These are phyloP conservation scores for Drosophila kambysellisi DNA, from an alignment of 2,888 invertebrate species.

Conservation along the genomic window DNA sequence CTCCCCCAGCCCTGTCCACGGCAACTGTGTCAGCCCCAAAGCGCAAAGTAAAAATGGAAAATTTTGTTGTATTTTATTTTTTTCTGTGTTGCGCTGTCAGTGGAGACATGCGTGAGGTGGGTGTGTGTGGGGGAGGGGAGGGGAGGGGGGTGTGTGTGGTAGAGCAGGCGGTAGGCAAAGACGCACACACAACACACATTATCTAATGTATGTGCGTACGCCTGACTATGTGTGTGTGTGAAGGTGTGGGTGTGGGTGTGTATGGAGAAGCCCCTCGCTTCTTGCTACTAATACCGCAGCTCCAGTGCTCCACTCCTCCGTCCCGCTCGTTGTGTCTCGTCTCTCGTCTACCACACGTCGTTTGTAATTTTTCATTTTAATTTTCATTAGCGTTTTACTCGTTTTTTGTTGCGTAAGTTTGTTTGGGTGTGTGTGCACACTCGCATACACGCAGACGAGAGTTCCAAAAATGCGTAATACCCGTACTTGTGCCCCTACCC, in stretches of 20 bases:
- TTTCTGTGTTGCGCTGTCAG: conserved; percentile 46
- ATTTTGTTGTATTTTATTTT: conserved; percentile 58
- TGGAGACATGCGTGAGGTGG: conserved; percentile 50
- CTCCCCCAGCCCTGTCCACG: background rate
- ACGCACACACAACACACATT: conserved; percentile 46
- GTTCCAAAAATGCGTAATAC: conserved; percentile 53
- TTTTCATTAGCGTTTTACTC: conserved; percentile 84
- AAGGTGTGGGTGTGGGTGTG: conserved; percentile 7
- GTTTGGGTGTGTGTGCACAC: conserved; percentile 19
- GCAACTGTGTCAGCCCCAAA: conserved; percentile 39
- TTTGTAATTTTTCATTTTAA: conserved; percentile 85
- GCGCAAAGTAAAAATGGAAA: conserved; percentile 65
- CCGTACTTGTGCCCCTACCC: conserved; percentile 1
- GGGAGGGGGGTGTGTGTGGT: background rate
- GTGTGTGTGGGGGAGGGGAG: background rate
- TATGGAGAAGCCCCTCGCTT: conserved; percentile 17
- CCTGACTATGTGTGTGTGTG: conserved; percentile 25
- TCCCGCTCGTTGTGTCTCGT: conserved; percentile 21
- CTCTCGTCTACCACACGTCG: conserved; percentile 73
- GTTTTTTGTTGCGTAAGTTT: conserved; percentile 47
- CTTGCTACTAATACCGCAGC: conserved; percentile 36
- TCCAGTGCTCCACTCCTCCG: background rate
- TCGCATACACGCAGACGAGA: conserved; percentile 2
- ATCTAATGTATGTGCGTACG: conserved; percentile 73
- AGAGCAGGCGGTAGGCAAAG: conserved; percentile 24